Percentiles rank a stretch among this genome's conserved stretches.
Evolutionary conservation across 2,113 vertebrate genomes (phyloP).

Genomic region (Indicator indicator): DNA sequence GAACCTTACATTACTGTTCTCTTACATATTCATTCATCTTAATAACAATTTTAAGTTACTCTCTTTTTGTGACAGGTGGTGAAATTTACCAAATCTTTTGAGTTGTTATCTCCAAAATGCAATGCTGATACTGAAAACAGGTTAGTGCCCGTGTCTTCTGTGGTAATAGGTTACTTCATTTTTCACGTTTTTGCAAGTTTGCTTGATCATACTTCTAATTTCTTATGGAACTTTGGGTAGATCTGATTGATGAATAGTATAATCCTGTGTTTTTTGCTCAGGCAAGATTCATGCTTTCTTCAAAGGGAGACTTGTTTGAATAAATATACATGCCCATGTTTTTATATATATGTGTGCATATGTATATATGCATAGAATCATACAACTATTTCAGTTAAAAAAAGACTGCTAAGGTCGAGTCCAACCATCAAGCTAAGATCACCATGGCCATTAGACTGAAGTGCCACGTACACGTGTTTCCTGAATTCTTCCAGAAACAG

Average conservation of each 20-base stretch:
- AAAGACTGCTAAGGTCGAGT: too few species aligned
- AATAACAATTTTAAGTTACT: constrained; percentile 1
- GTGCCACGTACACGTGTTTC: too few species aligned
- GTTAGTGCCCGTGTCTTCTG: constrained; percentile 67
- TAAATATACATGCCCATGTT: fast-evolving
- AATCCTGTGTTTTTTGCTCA: neutral
- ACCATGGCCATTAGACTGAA: too few species aligned
- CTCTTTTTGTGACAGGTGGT: constrained; percentile 85
- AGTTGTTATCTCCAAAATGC: constrained; percentile 97
- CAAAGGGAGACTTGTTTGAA: neutral
- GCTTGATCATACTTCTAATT: neutral
- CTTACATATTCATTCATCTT: neutral
- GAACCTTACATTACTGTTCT: neutral
- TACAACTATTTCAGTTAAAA: too few species aligned
- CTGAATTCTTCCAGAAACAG: too few species aligned
- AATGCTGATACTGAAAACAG: constrained; percentile 94
- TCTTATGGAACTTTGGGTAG: neutral
- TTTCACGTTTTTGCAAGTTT: neutral
- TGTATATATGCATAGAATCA: neutral
- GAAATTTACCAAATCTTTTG: constrained; percentile 99
- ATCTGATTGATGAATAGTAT: neutral
- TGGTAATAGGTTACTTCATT: neutral
- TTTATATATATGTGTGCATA: fast-evolving
- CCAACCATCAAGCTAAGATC: too few species aligned
- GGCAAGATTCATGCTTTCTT: neutral